A percentile compares a stretch with the other conserved stretches of the same genome.
phyloP scores from a whole-genome alignment of 2,113 vertebrate species.

The Agapornis roseicollis region DNA sequence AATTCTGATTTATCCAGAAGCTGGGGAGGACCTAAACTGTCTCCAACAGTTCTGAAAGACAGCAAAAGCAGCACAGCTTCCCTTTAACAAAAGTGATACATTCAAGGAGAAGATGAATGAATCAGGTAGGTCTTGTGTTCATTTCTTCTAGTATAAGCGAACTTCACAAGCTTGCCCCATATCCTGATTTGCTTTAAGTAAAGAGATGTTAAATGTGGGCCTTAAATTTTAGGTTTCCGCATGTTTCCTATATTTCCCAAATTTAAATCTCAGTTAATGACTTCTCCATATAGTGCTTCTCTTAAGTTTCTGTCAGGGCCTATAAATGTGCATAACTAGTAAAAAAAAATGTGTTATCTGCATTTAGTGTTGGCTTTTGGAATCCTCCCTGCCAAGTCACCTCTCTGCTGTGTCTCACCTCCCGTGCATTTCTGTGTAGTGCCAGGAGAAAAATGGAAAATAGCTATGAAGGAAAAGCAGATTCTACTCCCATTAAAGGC shows the following conservation, averaged over 20 bases:
- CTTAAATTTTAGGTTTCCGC: background rate
- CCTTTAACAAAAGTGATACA: background rate
- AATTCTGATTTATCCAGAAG: background rate
- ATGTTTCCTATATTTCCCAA: background rate
- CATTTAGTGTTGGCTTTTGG: conserved; percentile 8
- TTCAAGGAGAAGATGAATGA: background rate
- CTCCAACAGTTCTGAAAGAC: background rate
- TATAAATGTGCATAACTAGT: background rate
- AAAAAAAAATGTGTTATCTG: conserved; percentile 35
- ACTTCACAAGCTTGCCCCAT: background rate
- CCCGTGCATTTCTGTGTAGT: background rate
- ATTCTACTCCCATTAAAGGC: conserved; percentile 44
- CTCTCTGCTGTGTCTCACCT: background rate
- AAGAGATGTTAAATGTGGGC: background rate
- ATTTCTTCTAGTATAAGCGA: background rate
- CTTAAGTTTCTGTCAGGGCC: background rate
- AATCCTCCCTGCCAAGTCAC: background rate
- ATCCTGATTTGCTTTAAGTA: background rate
- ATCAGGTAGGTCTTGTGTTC: background rate
- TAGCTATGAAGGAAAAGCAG: conserved; percentile 37
- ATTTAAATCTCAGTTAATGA: conserved; percentile 41
- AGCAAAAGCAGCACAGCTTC: background rate
- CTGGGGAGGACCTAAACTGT: background rate
- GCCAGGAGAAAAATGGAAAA: conserved; percentile 41
- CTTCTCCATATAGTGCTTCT: conserved; percentile 15